Evolutionary conservation across 2,797 vertebrate species (phyloP), one percentile per base, ranked within the genome.

Genomic region (Acanthis flammea): DNA sequence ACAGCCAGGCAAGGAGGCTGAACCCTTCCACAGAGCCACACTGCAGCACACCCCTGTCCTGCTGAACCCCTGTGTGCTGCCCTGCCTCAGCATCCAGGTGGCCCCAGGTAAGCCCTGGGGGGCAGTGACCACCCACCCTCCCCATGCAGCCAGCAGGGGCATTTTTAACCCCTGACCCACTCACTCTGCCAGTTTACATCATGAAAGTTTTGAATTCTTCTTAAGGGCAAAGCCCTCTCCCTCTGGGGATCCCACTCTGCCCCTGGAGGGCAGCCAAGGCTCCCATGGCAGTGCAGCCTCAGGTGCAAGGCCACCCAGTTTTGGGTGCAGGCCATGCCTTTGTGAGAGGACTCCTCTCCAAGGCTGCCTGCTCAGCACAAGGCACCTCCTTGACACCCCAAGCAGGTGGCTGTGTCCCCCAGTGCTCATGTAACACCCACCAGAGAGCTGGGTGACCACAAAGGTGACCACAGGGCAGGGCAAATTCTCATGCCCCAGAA

Each of bases 251-350:
- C 45, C 30, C 4, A 2, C 35, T 37, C 12, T 51, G 50, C 10
- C 16, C 19, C 31, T 28, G 81, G 37, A 35, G 33, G 31, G 39
- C n/a, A 62, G 44, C 15, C 31, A 19, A 16, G 35, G 10, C 23
- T 65, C 44, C 33, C 42, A 23, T 9, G 23, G 54, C 28, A 44
- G 10, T 0, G 0, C 77, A 60, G 53, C 76, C 41, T 19, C n/a
- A 27, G 41, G 27, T 45, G 28, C 2, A 2, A 45, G 35, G 16
- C 3, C 0, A 2, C 35, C 12, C 8, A 4, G 18, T 31, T 76
- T 63, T 33, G 63, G 50, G 22, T 57, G 12, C 2, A 19, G 42
- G 28, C 48, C 19, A 0, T 7, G 33, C 2, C 2, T 62, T 55
- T 63, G 47, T 3, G 2, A 77, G n/a, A 33, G 54, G 54, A 55